Percentiles rank a stretch among this genome's conserved stretches.
These are phyloP conservation scores for Drosophila pachea DNA, from an alignment of 1,140 invertebrate genomes.

Conservation along the genomic window DNA sequence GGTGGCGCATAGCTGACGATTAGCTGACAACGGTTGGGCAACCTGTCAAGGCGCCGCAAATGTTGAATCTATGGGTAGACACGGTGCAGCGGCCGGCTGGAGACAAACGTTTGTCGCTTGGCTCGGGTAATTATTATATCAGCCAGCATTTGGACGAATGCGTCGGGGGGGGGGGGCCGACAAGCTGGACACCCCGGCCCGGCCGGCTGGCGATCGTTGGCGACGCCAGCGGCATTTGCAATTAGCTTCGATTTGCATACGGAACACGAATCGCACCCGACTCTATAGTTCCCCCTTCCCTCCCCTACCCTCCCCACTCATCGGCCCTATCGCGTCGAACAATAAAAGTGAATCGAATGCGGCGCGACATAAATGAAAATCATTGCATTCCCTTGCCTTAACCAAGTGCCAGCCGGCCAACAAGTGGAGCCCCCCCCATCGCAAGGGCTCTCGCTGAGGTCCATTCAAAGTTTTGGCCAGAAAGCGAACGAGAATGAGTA, in stretches of 20 bases:
- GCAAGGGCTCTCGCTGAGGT: no score
- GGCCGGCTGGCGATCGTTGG: slow-evolving; percentile 19
- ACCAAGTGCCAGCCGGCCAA: no score
- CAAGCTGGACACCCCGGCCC: slow-evolving; percentile 5
- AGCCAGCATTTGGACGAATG: slow-evolving; percentile 51
- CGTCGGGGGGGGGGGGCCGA: slow-evolving; percentile 8
- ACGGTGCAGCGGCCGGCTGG: no score
- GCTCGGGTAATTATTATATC: slow-evolving; percentile 71
- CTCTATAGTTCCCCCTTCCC: no score
- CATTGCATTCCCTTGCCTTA: no score
- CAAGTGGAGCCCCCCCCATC: no score
- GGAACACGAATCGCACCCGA: slow-evolving; percentile 2
- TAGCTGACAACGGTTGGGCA: slow-evolving; percentile 52
- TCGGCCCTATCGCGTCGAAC: slow-evolving; percentile 15
- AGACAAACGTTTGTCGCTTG: no score
- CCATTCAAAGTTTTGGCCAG: no score
- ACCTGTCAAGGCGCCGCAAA: slow-evolving; percentile 22
- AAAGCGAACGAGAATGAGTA: no score
- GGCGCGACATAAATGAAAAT: no score
- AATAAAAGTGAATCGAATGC: slow-evolving; percentile 65
- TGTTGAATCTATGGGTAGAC: no score
- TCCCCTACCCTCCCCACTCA: no score
- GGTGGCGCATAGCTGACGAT: slow-evolving; percentile 37
- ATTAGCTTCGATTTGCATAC: slow-evolving; percentile 62
- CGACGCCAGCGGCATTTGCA: slow-evolving; percentile 70